Evolutionary conservation across 2,113 vertebrate genomes (phyloP).

Genomic region (Dromaius novaehollandiae): DNA sequence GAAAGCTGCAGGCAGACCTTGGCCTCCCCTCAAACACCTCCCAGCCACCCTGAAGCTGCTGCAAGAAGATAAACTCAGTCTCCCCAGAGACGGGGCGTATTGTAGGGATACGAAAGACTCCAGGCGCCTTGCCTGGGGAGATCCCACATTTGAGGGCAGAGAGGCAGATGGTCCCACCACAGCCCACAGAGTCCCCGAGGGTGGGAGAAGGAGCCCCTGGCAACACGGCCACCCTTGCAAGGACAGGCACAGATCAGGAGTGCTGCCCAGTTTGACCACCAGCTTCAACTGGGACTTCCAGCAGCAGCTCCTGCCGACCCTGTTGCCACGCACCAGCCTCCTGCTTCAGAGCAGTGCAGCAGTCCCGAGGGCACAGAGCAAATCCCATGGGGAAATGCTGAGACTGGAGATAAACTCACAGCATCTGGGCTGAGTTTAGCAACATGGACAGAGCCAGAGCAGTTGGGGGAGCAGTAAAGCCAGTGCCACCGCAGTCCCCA

Average conservation of each 20-base stretch:
- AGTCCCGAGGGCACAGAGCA: not conserved
- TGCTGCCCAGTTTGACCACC: not conserved
- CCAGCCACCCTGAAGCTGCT: not conserved
- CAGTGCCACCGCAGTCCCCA: accelerated
- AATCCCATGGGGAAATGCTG: not conserved
- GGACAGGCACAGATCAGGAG: not conserved
- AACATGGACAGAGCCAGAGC: accelerated
- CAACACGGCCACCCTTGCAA: not conserved
- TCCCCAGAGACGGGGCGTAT: not conserved
- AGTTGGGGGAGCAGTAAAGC: not conserved
- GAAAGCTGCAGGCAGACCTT: not conserved
- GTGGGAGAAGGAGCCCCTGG: not conserved
- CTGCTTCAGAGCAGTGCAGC: not conserved
- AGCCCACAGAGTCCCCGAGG: too few species aligned
- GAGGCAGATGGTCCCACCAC: not conserved
- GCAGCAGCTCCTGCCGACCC: too few species aligned
- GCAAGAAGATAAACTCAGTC: not conserved
- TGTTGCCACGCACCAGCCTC: not conserved
- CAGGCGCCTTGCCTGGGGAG: not conserved
- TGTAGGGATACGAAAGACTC: not conserved
- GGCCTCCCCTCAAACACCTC: too few species aligned
- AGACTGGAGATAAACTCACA: not conserved
- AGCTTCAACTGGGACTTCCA: too few species aligned
- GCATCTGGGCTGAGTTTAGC: not conserved
- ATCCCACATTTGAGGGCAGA: not conserved